These are phyloP conservation scores for Augochlorella aurata DNA, from an alignment of 2,888 invertebrate species.

Conservation along the genomic window DNA sequence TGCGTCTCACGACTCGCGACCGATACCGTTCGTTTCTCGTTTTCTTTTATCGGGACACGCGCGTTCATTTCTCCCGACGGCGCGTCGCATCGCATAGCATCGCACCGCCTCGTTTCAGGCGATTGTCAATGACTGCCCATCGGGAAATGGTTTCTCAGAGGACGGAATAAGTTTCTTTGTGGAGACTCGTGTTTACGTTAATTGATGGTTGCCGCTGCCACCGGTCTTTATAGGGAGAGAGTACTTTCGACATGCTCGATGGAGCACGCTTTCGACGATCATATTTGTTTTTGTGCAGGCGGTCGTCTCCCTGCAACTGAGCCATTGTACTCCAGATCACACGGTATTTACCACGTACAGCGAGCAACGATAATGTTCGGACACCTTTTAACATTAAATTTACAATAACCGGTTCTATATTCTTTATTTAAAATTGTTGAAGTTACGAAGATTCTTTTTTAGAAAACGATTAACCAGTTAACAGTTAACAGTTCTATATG, in stretches of 20 bases:
- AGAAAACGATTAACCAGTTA: no score
- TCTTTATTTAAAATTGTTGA: no score
- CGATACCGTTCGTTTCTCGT: conserved; percentile 71
- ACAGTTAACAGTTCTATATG: no score
- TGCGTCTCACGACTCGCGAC: conserved; percentile 33
- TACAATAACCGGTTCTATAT: no score
- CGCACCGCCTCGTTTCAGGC: neutral
- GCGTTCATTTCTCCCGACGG: conserved; percentile 39
- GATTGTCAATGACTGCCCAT: conserved; percentile 1
- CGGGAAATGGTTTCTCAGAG: conserved; percentile 20
- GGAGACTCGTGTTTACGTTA: neutral
- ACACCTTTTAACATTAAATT: no score
- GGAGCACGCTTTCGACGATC: neutral
- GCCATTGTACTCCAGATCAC: no score
- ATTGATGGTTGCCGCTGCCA: neutral
- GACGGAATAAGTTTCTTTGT: neutral
- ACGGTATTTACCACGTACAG: no score
- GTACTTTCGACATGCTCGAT: neutral
- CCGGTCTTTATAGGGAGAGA: neutral
- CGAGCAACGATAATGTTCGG: no score
- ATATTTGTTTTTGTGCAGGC: neutral
- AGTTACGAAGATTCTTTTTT: no score
- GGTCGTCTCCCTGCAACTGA: no score
- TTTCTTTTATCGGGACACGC: conserved; percentile 59
- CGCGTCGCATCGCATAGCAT: neutral